Percentiles rank a stretch among this genome's conserved stretches.
phyloP scores from a whole-genome alignment of 2,797 vertebrate species.

The Nannoperca australis region DNA sequence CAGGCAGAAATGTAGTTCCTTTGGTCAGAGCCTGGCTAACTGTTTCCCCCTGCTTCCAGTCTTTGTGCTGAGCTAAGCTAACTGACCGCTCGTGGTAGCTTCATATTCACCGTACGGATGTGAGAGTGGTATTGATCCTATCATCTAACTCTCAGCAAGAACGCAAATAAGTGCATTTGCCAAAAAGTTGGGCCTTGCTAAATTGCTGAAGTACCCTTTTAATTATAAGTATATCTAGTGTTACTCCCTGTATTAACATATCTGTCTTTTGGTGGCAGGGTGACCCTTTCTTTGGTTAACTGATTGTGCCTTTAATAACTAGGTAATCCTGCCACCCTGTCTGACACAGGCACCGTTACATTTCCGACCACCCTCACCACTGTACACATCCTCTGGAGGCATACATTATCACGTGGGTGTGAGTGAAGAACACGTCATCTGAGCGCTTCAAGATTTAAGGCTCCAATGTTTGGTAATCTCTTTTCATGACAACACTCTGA shows the following conservation, averaged over 20 bases:
- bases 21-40: neutral
- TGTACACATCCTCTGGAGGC: slow-evolving; percentile 23
- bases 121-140: neutral
- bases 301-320: slow-evolving; percentile 28
- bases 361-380: slow-evolving; percentile 12
- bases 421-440: slow-evolving; percentile 21
- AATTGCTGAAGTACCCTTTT: neutral
- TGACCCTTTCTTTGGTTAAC: too few relatives aligned
- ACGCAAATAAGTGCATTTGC: neutral
- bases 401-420: slow-evolving; percentile 38
- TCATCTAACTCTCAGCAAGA: neutral
- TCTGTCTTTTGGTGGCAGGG: neutral
- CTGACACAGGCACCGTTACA: slow-evolving; percentile 16
- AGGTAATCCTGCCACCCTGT: slow-evolving; percentile 28
- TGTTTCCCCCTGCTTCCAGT: neutral
- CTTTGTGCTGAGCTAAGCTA: slow-evolving; percentile 9
- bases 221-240: neutral
- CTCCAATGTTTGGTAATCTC: slow-evolving; percentile 48
- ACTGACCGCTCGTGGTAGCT: neutral
- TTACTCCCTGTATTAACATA: neutral
- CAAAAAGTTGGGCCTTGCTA: too few relatives aligned
- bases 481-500: slow-evolving; percentile 39
- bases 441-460: slow-evolving; percentile 45
- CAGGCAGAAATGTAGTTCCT: too few relatives aligned
- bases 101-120: neutral